Percentiles rank a stretch among this genome's conserved stretches.
These are phyloP conservation scores for Yasuhikotakia modesta DNA, from an alignment of 2,797 vertebrate species.

Conservation along the genomic window DNA sequence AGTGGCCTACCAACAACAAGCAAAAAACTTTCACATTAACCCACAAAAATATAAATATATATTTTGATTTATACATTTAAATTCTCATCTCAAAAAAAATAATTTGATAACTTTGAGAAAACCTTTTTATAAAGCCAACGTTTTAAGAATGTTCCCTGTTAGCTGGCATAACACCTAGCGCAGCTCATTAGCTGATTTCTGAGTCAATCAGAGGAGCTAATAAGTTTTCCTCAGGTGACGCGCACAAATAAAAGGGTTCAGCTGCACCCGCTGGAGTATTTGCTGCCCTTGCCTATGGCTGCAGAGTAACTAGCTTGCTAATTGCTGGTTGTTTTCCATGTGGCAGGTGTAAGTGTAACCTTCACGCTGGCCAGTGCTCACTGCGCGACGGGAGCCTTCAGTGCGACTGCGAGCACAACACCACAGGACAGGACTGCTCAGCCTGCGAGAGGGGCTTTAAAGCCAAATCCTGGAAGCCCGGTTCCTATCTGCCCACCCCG, in stretches of 20 bases:
- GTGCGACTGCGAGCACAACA: slow-evolving; percentile 94
- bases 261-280: slow-evolving; percentile 19
- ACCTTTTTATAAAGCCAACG: no score
- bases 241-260: slow-evolving; percentile 37
- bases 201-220: slow-evolving; percentile 51
- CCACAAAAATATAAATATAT: no score
- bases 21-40: background rate
- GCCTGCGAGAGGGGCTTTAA: slow-evolving; percentile 84
- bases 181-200: slow-evolving; percentile 48
- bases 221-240: slow-evolving; percentile 51
- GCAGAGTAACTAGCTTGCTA: slow-evolving; percentile 39
- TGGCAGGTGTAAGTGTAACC: slow-evolving; percentile 91
- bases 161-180: background rate
- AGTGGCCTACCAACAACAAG: background rate
- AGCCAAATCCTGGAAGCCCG: slow-evolving; percentile 85
- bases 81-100: no score
- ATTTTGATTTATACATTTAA: no score
- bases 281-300: slow-evolving; percentile 48
- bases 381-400: slow-evolving; percentile 83
- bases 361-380: slow-evolving; percentile 86
- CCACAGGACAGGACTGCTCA: slow-evolving; percentile 89
- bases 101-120: no score
- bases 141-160: no score
- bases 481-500: slow-evolving; percentile 88
- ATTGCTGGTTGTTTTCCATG: slow-evolving; percentile 37